phyloP scores from a whole-genome alignment of 2,797 vertebrate species.

The Lemur catta region DNA sequence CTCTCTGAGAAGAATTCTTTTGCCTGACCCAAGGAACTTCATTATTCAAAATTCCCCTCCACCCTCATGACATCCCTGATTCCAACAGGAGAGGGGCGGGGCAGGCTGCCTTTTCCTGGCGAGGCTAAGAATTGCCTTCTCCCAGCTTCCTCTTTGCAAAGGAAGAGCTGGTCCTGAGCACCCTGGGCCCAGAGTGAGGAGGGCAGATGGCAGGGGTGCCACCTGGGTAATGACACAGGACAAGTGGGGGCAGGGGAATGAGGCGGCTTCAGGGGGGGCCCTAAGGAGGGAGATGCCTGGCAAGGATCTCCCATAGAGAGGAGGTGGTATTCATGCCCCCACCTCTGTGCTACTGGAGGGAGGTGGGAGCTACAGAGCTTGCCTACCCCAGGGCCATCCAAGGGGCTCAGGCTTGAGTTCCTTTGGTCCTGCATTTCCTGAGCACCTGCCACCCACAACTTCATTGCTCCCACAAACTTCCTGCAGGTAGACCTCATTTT shows the following conservation, averaged over 20 bases:
- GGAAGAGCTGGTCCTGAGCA: not conserved
- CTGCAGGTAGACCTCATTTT: not conserved
- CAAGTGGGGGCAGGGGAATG: rapidly evolving
- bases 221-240: not conserved
- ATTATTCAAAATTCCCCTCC: not conserved
- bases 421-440: not conserved
- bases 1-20: not conserved
- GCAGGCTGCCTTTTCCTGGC: not conserved
- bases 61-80: not conserved
- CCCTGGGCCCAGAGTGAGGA: not conserved
- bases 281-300: not conserved
- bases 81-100: not conserved
- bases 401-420: not conserved
- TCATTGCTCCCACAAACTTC: not conserved
- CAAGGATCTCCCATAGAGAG: not conserved
- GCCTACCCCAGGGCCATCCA: not conserved
- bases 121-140: not conserved
- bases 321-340: not conserved
- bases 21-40: not conserved
- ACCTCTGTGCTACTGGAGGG: not conserved
- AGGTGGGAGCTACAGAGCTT: rapidly evolving
- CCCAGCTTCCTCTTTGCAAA: not conserved
- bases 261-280: not conserved
- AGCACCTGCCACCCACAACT: not conserved
- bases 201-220: not conserved